phyloP scores from a whole-genome alignment of 2,888 invertebrate species.

The Zele albiditarsus region DNA sequence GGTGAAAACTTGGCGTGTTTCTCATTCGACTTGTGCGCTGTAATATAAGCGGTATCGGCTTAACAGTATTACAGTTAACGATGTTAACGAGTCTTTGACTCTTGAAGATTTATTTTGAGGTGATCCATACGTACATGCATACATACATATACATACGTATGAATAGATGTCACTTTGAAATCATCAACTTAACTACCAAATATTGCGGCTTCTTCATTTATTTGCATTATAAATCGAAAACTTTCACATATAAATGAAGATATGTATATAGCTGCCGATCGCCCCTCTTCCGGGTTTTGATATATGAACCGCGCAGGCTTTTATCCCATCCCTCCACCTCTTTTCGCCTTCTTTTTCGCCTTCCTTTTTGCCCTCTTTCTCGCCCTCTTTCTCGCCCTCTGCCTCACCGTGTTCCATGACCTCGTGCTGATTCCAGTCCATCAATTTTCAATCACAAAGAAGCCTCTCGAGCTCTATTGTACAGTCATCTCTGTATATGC shows the following conservation, averaged over 20 bases:
- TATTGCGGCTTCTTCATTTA: background rate
- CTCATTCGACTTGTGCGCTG: conserved; percentile 60
- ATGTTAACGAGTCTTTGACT: conserved; percentile 64
- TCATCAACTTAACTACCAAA: background rate
- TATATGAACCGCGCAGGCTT: conserved; percentile 58
- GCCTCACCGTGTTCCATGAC: background rate
- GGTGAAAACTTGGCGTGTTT: conserved; percentile 64
- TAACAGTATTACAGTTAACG: conserved; percentile 62
- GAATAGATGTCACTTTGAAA: conserved; percentile 4
- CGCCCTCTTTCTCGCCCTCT: background rate
- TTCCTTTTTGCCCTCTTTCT: background rate
- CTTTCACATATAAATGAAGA: background rate
- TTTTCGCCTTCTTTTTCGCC: background rate
- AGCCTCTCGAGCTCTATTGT: conserved; percentile 54
- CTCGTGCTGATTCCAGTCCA: conserved; percentile 68
- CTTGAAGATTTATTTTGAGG: conserved; percentile 48
- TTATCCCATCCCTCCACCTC: conserved; percentile 3
- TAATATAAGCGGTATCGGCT: conserved; percentile 51
- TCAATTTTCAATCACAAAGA: conserved; percentile 71
- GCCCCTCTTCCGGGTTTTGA: conserved; percentile 57
- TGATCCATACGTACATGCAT: background rate
- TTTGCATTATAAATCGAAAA: conserved; percentile 30
- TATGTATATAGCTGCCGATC: background rate
- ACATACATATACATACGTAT: conserved; percentile 14
- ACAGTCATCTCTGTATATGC: conserved; percentile 45